Base-by-base conservation (phyloP, 2,113 vertebrate genomes). In the Theristicus caerulescens region DNA sequence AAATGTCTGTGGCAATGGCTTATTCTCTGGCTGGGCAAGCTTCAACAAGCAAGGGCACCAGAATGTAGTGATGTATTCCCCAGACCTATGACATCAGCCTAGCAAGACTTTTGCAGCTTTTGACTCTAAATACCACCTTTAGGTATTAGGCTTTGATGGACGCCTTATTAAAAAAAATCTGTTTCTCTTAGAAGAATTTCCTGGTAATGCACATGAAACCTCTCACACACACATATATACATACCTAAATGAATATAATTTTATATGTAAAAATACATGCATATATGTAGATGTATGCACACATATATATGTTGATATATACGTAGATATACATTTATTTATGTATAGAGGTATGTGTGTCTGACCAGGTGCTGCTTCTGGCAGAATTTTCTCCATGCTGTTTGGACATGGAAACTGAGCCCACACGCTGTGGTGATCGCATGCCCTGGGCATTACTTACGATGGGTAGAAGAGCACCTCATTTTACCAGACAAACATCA, bases 381-480 rank as follows among this genome's bases (percentile, higher is more conserved):
- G 27, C 54, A 81, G 84, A 52, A 67, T 77, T 86, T 76, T 88
- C 78, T 73, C 21, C 13, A 3, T 26, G 27, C 8, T 51, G 38
- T 71, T 70, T 0, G 1, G 24, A 40, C 32, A 31, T 38, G 88
- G 64, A 62, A 66, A 4, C 58, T 44, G 36, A 90, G 34, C 18
- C 51, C 40, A 54, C 36, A 29, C 52, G 21, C 72, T 83, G 51
- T 18, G 52, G 62, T 2, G 2, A 32, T 38, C 0, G 0, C 26
- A 40, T 11, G 24, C 44, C 51, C 51, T 49, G 65, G 49, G 24
- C 40, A 14, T 52, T 79, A 6, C 55, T 54, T 79, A 40, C 57
- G 36, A 40, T 72, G 73, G 26, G 61, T 79, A 46, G 83, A 94
- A 57, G 51, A 93, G 70, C 49, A 82, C n/a, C 31, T 91, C 1